A percentile compares a stretch with the other conserved stretches of the same genome.
These are phyloP conservation scores for Notodonta dromedarius DNA, from an alignment of 2,888 invertebrate genomes.

Conservation along the genomic window DNA sequence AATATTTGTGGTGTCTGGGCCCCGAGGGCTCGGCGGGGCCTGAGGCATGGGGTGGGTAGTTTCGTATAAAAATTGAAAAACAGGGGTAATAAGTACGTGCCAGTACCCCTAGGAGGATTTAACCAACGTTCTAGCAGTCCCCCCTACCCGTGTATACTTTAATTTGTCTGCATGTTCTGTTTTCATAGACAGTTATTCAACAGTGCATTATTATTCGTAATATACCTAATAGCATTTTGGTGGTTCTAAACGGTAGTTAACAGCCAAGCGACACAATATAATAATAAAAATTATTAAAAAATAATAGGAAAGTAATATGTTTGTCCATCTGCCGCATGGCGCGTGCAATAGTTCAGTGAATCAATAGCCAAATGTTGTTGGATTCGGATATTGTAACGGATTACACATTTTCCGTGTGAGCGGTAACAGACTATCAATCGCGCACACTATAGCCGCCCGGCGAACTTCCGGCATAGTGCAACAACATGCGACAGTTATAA, in stretches of 20 bases:
- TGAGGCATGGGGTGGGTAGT: not conserved
- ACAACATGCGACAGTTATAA: not conserved
- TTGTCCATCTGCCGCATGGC: not conserved
- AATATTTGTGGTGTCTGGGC: slow-evolving; percentile 30
- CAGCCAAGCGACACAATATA: not conserved
- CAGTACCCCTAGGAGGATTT: too few relatives aligned
- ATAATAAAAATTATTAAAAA: not conserved
- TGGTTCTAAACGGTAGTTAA: too few relatives aligned
- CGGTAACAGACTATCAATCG: slow-evolving; percentile 41
- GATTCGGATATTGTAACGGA: slow-evolving; percentile 45
- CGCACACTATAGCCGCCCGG: slow-evolving; percentile 43
- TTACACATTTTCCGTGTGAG: slow-evolving; percentile 46
- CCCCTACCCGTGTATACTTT: not conserved
- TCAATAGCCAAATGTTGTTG: slow-evolving; percentile 1
- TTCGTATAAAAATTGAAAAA: not conserved
- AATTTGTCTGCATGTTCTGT: not conserved
- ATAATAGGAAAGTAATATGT: not conserved
- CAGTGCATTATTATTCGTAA: too few relatives aligned
- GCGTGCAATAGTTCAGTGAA: not conserved
- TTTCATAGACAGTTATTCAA: too few relatives aligned
- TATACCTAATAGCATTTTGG: too few relatives aligned
- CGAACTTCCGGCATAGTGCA: slow-evolving; percentile 1
- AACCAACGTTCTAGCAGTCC: too few relatives aligned
- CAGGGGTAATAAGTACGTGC: not conserved
- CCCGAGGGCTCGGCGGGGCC: slow-evolving; percentile 6